phyloP scores from a whole-genome alignment of 2,797 vertebrate genomes.

The Pseudochirops corinnae region DNA sequence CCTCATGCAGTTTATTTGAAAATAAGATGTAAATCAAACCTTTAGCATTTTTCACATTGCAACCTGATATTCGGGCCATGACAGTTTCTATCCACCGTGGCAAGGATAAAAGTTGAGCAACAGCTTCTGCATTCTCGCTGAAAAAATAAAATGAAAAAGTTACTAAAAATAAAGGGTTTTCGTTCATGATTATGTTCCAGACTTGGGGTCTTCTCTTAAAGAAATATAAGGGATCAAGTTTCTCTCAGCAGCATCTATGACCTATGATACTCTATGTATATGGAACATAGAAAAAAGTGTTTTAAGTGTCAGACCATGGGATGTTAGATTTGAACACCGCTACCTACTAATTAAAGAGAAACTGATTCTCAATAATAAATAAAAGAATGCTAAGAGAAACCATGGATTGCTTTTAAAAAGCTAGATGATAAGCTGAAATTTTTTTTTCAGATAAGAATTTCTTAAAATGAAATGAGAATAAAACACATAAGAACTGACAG shows the following conservation, averaged over 20 bases:
- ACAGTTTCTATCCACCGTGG: slow-evolving; percentile 94
- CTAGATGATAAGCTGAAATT: slow-evolving; percentile 1
- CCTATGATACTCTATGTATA: neutral
- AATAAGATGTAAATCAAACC: slow-evolving; percentile 82
- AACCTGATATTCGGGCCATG: slow-evolving; percentile 90
- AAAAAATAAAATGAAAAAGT: slow-evolving; percentile 73
- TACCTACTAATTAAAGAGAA: neutral
- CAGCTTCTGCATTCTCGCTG: slow-evolving; percentile 94
- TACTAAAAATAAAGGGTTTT: slow-evolving; percentile 45
- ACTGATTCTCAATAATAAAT: slow-evolving; percentile 27
- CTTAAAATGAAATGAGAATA: slow-evolving; percentile 45
- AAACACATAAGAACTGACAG: slow-evolving; percentile 48
- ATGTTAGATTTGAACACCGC: neutral
- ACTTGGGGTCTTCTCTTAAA: neutral
- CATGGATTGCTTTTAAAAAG: slow-evolving; percentile 20
- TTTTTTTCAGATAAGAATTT: slow-evolving; percentile 12
- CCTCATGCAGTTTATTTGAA: slow-evolving; percentile 51
- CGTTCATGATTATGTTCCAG: slow-evolving; percentile 30
- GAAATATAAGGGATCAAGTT: slow-evolving; percentile 35
- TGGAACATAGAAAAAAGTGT: no score
- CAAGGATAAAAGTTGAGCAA: slow-evolving; percentile 93
- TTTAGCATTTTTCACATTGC: slow-evolving; percentile 84
- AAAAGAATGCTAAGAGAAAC: neutral
- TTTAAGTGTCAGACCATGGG: neutral
- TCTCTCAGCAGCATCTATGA: slow-evolving; percentile 20